Base-by-base conservation (phyloP, 1,140 invertebrate species). In the Caerostris extrusa region DNA sequence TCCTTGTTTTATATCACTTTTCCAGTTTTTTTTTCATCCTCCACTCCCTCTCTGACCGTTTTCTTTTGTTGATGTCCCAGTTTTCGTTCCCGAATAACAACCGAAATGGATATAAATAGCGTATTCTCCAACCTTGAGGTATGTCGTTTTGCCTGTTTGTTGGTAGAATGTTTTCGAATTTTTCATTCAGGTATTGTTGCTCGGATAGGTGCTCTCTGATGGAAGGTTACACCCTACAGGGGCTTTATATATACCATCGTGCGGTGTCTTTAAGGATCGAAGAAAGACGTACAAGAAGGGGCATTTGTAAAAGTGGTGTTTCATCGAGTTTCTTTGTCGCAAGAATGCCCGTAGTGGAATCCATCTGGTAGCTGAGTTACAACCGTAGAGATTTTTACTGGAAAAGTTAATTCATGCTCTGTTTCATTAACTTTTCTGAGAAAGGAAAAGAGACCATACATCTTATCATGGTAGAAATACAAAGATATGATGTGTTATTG, bases 181-280 rank as follows among this genome's bases (percentile, higher is more conserved):
- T 77, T 77, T 77, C 71, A 77, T 77, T 77, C 71, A 12, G 34
- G 71, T 77, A 77, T 77, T 77, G 71, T 77, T 77, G 34, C 71
- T 53, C 8, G 71, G 12, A 17, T 50, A 50, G 34, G 71, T 12
- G 8, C 19, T 50, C 53, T 53, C 53, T 77, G 71, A 77, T 77
- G 50, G 71, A 77, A 77, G 71, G 71, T 53, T 34, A 77, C 50
- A 53, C 71, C 34, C 71, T 53, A 77, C 50, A 8, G 71, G 7
- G 69, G 71, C 34, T 77, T 50, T 53, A 7, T 77, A 77, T 77
- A n/a, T 34, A 34, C 34, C 34, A 1, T 34, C 34, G 34, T 50
- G 34, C 34, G 7, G 53, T 50, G 71, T 77, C 71, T 34, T 77
- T 77, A 64, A 10, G 61, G 14, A 0, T 10, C 5, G 61, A 64